Evolutionary conservation across 2,797 vertebrate species (phyloP), one percentile per base, ranked within the genome.

Genomic region (Darevskia mixta): DNA sequence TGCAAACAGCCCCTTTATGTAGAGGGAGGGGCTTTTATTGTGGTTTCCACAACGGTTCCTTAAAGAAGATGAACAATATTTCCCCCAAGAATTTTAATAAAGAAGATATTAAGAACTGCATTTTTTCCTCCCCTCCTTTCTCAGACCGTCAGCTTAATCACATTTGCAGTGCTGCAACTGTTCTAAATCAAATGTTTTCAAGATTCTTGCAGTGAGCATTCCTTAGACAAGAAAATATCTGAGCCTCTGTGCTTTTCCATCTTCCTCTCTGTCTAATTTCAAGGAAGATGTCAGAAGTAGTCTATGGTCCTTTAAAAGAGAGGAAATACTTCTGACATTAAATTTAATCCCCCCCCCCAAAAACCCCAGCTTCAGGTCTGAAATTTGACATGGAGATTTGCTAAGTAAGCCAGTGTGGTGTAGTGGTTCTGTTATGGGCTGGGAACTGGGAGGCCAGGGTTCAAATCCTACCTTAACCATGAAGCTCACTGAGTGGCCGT

Each of bases 11-110:
- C 35, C 85, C 92, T 90, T 90, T 91, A 92, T 88, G 87, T 86
- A 93, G 93, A 86, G 64, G 91, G 90, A 95, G 90, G 90, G 95
- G 96, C 92, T 67, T 88, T 88, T 92, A 82, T 95, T 92, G 95
- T 92, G 90, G 66, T 78, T 93, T 94, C 95, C 89, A 90, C 88
- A 91, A 79, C 90, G 76, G 32, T 75, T 91, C 92, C 88, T 55
- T 89, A 92, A 87, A 89, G 79, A 81, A 88, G 49, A 90, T 92
- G 85, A 92, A 23, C n/a, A 71, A 43, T 83, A 92, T 88, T 5
- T 2, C 83, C 8, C 82, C 82, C 11, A 0, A 17, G 83, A 89
- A 75, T 82, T 86, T 8, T 85, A 1, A 92, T 89, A 91, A 90
- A 93, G 67, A 92, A 91, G 85, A 90, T 67, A 55, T 67, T 91